These are phyloP conservation scores for Halyomorpha halys DNA, from an alignment of 1,140 invertebrate genomes.

Conservation along the genomic window DNA sequence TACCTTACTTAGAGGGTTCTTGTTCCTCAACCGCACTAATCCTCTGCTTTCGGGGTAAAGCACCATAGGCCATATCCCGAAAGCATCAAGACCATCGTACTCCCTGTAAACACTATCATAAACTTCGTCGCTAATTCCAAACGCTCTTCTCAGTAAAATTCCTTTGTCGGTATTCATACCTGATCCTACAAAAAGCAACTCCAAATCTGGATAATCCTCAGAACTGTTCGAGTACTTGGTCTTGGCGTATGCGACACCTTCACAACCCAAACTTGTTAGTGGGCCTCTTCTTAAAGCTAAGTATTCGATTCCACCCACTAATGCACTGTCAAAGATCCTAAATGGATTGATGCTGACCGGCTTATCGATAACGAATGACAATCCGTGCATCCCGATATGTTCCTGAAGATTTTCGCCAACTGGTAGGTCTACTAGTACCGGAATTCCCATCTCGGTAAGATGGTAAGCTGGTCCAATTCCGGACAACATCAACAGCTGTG, in stretches of 20 bases:
- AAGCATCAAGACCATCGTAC: slow-evolving; percentile 45
- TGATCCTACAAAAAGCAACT: slow-evolving; percentile 62
- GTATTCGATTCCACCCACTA: slow-evolving; percentile 26
- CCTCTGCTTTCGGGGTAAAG: slow-evolving; percentile 65
- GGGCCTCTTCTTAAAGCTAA: slow-evolving; percentile 38
- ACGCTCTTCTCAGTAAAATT: slow-evolving; percentile 46
- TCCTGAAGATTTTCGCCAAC: slow-evolving; percentile 74
- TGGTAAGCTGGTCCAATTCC: slow-evolving; percentile 60
- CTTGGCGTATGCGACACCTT: slow-evolving; percentile 41
- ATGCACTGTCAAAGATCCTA: slow-evolving; percentile 21
- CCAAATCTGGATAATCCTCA: slow-evolving; percentile 56
- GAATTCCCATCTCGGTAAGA: slow-evolving; percentile 54
- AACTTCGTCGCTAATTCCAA: slow-evolving; percentile 45
- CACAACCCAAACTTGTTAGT: slow-evolving; percentile 41
- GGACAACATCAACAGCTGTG: slow-evolving; percentile 60
- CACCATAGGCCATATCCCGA: slow-evolving; percentile 56
- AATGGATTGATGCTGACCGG: slow-evolving; percentile 36
- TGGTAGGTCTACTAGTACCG: slow-evolving; percentile 49
- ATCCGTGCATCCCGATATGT: slow-evolving; percentile 50
- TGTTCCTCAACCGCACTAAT: slow-evolving; percentile 49
- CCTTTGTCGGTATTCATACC: slow-evolving; percentile 58
- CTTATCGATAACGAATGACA: slow-evolving; percentile 56
- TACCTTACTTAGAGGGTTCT: slow-evolving; percentile 62
- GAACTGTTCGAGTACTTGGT: slow-evolving; percentile 39
- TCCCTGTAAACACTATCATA: slow-evolving; percentile 39